Evolutionary conservation across 2,797 vertebrate genomes (phyloP), one percentile per base, ranked within the genome.

Genomic region (Gadopsis marmoratus): DNA sequence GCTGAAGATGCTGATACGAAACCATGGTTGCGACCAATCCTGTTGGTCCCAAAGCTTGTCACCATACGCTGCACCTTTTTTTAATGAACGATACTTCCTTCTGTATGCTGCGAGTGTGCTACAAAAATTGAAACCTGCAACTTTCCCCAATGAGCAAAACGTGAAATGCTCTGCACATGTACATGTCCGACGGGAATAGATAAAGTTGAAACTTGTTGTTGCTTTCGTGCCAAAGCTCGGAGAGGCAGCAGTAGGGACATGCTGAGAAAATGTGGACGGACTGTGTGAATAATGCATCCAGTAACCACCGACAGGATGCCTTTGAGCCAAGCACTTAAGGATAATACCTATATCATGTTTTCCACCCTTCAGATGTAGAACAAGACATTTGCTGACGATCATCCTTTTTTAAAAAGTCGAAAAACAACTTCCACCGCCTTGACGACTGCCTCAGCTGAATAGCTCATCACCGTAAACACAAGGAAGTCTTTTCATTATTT

Each of bases 261-360:
- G 53, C 60, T 51, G 62, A 29, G 29, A 62, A 66, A 35, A 69
- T 63, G 14, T 41, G 23, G 6, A 17, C 29, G 29, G 60, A 37
- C 31, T 19, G 26, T 73, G 17, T 82, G 58, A 78, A 62, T 76
- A 59, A 81, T 78, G 13, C 35, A 62, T 31, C 70, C 73, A 74
- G 62, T 17, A 45, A 11, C 39, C 5, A 33, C 39, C 58, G 56
- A 54, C 62, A 26, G 64, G 51, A 76, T 63, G 69, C 11, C 73
- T 63, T 63, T 74, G 45, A 74, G 74, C 47, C 56, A 71, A 73
- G 31, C 33, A 0, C 62, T 78, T 60, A 37, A 43, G 41, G 29
- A 61, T 71, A 60, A 76, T 33, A 48, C 35, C 31, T 0, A 33
- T 35, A 31, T 0, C 53, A 54, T 58, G 4, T 79, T 68, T 75